These are phyloP conservation scores for Drosophila koepferae DNA, from an alignment of 2,888 invertebrate species.

Conservation along the genomic window DNA sequence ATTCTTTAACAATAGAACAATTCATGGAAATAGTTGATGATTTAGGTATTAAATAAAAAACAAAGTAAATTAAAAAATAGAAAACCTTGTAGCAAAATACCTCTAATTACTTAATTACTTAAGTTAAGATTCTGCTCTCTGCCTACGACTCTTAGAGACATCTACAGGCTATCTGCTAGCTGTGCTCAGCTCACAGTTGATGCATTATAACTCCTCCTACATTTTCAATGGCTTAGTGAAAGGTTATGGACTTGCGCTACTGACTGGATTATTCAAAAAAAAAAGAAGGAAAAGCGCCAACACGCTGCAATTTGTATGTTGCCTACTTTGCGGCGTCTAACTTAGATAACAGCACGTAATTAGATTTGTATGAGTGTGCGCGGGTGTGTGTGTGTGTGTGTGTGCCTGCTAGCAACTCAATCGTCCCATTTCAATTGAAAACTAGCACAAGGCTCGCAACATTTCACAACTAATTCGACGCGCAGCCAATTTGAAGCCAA, in stretches of 20 bases:
- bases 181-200: neutral
- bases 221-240: neutral
- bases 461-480: conserved; percentile 64
- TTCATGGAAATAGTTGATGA: no score
- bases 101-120: no score
- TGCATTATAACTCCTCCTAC: neutral
- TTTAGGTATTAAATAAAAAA: no score
- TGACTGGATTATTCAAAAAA: conserved; percentile 56
- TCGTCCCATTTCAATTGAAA: conserved; percentile 46
- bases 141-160: no score
- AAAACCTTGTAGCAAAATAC: no score
- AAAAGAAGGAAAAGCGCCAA: no score
- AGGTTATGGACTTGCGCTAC: neutral
- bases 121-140: no score
- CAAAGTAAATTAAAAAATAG: no score
- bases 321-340: conserved; percentile 35
- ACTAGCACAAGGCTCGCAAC: conserved; percentile 52
- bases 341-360: conserved; percentile 61
- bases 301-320: conserved; percentile 25
- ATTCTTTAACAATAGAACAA: no score
- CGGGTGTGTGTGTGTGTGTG: conserved; percentile 1
- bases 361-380: conserved; percentile 38
- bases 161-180: neutral
- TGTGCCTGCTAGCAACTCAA: conserved; percentile 18
- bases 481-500: conserved; percentile 79